Base-by-base conservation (phyloP, 2,888 invertebrate species). In the Rhagophthalmus giganteus region DNA sequence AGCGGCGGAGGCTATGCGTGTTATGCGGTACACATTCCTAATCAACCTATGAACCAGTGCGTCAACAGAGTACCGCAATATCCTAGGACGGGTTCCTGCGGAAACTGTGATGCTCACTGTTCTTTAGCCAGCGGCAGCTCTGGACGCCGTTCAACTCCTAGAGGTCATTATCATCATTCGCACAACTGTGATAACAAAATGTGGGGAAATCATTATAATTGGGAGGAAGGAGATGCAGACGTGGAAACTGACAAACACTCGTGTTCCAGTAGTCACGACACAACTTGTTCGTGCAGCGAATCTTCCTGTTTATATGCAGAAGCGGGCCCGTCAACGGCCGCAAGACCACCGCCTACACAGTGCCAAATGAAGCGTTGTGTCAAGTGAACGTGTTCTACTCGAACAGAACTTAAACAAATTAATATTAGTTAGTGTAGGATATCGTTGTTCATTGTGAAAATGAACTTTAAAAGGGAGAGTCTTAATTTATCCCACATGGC, bases 301-400 rank as follows among this genome's bases (percentile, higher is more conserved):
- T 81, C 82, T 10, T 81, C 81, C 33, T 82, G 82, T 60, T 71
- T 82, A 44, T 83, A 83, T 62, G 82, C 82, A 1, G 83, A 83
- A 68, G 80, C 81, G 14, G 79, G 78, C 26, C 72, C 73, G 9
- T 71, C 73, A 26, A 62, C 51, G 35, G 65, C 66, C 34, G 59
- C 60, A 4, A 49, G 64, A 30, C 61, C 67, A 12, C 54, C 65
- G 39, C 53, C 65, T 42, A 67, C 65, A 32, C 33, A 48, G 44
- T 68, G 69, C 55, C 68, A 66, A 51, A 63, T 61, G 58, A 69
- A 67, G 53, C 54, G 66, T 54, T 68, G 61, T 45, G 61, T 53
- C 8, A 53, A 53, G 44, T 48, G 14, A 46, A 13, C 13, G 24
- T 2, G 30, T 26, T 14, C 9, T 15, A 20, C 15, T 16, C 20